phyloP scores from a whole-genome alignment of 2,888 invertebrate species.

The Ornithoptera alexandrae region DNA sequence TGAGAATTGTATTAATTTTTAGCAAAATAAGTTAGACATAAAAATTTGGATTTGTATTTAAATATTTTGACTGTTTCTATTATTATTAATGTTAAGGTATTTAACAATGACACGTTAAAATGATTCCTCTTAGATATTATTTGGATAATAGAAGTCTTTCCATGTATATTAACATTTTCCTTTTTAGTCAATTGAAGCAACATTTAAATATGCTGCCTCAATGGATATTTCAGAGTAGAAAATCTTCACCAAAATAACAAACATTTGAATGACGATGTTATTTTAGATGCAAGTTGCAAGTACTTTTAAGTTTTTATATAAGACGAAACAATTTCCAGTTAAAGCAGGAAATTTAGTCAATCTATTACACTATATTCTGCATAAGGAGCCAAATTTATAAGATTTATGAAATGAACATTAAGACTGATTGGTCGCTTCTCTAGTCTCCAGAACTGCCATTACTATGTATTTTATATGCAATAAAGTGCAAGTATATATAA shows the following conservation, averaged over 20 bases:
- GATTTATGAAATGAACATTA: neutral
- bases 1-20: slow-evolving; percentile 1
- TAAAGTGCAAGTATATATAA: slow-evolving; percentile 1
- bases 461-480: slow-evolving; percentile 3
- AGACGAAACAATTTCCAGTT: too few relatives aligned
- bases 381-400: slow-evolving; percentile 5
- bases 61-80: neutral
- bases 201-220: too few relatives aligned
- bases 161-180: too few relatives aligned
- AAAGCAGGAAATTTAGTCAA: neutral
- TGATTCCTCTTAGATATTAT: neutral
- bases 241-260: too few relatives aligned
- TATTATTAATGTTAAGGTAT: neutral
- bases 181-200: too few relatives aligned
- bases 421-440: slow-evolving; percentile 14
- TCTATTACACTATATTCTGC: neutral
- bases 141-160: too few relatives aligned
- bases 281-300: too few relatives aligned
- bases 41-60: neutral
- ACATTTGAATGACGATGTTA: too few relatives aligned
- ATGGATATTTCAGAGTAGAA: too few relatives aligned
- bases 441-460: slow-evolving; percentile 11
- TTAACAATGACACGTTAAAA: neutral
- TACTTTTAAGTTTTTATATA: too few relatives aligned
- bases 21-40: neutral